phyloP scores from a whole-genome alignment of 2,113 vertebrate genomes.

The Origma solitaria region DNA sequence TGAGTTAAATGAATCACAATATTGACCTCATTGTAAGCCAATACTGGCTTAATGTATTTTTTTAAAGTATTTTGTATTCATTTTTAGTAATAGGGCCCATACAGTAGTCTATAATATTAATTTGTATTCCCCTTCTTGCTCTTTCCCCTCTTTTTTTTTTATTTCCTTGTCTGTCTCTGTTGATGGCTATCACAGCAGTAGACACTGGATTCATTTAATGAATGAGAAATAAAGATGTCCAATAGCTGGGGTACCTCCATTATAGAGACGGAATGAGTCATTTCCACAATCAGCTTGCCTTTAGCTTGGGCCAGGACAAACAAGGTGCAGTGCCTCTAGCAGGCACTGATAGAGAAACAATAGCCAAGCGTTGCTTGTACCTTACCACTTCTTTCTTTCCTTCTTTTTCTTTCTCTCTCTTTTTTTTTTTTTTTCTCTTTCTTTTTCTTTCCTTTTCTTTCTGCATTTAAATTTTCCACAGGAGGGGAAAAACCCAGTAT shows the following conservation, averaged over 20 bases:
- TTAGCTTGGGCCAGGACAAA: background rate
- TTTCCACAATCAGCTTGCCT: slow-evolving; percentile 24
- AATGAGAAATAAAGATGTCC: slow-evolving; percentile 24
- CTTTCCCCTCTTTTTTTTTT: slow-evolving; percentile 18
- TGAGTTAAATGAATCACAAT: slow-evolving; percentile 79
- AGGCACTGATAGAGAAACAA: background rate
- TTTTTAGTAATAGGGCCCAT: slow-evolving; percentile 75
- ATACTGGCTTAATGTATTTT: slow-evolving; percentile 75
- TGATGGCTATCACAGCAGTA: slow-evolving; percentile 57
- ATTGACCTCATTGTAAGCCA: slow-evolving; percentile 79
- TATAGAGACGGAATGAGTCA: slow-evolving; percentile 7
- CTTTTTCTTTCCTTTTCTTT: slow-evolving; percentile 30
- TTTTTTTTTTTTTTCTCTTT: background rate
- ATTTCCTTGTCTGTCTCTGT: slow-evolving; percentile 60
- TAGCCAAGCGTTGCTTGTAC: background rate
- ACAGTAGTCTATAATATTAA: slow-evolving; percentile 62
- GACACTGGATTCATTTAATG: slow-evolving; percentile 46
- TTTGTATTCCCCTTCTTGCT: slow-evolving; percentile 68
- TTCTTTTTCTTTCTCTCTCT: background rate
- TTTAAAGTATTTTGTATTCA: slow-evolving; percentile 78
- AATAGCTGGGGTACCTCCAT: background rate
- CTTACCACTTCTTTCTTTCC: background rate
- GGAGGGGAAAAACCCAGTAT: slow-evolving; percentile 53
- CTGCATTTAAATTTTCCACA: slow-evolving; percentile 70
- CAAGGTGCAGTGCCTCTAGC: background rate